Evolutionary conservation across 2,888 invertebrate genomes (phyloP).

Genomic region (Cryptophagus acutangulus): DNA sequence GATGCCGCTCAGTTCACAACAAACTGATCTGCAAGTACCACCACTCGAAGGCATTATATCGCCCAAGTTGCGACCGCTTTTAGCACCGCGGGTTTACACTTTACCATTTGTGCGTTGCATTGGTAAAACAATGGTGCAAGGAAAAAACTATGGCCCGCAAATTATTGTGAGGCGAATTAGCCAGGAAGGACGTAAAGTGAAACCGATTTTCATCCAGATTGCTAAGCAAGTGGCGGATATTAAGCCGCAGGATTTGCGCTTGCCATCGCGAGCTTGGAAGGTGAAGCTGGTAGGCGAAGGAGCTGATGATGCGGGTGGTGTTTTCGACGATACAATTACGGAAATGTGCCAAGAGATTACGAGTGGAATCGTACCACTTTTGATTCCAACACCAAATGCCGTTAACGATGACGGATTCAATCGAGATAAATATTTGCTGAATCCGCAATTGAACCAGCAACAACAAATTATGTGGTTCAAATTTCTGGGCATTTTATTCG

Average conservation of each 20-base stretch:
- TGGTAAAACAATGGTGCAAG: conserved; percentile 63
- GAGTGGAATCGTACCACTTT: conserved; percentile 53
- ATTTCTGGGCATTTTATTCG: conserved; percentile 60
- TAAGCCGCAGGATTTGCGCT: conserved; percentile 53
- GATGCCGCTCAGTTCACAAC: conserved; percentile 49
- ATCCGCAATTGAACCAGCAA: conserved; percentile 53
- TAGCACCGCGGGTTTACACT: conserved; percentile 58
- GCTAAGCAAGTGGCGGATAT: conserved; percentile 59
- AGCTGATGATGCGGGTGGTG: conserved; percentile 65
- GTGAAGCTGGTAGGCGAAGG: conserved; percentile 62
- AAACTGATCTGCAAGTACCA: conserved; percentile 44
- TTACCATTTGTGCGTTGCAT: conserved; percentile 59
- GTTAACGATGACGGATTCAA: conserved; percentile 59
- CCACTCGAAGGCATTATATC: conserved; percentile 47
- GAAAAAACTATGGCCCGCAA: conserved; percentile 61
- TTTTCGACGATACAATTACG: conserved; percentile 65
- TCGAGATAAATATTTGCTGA: conserved; percentile 57
- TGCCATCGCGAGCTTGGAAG: conserved; percentile 64
- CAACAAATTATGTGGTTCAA: conserved; percentile 57
- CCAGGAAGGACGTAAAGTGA: conserved; percentile 51
- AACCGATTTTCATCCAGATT: conserved; percentile 59
- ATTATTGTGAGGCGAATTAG: conserved; percentile 58
- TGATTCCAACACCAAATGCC: conserved; percentile 60
- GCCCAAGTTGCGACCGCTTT: conserved; percentile 50
- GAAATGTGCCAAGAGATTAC: conserved; percentile 64